Conservation (phyloP, 1,140 invertebrate genomes). For the Doryteuthis pealeii region DNA sequence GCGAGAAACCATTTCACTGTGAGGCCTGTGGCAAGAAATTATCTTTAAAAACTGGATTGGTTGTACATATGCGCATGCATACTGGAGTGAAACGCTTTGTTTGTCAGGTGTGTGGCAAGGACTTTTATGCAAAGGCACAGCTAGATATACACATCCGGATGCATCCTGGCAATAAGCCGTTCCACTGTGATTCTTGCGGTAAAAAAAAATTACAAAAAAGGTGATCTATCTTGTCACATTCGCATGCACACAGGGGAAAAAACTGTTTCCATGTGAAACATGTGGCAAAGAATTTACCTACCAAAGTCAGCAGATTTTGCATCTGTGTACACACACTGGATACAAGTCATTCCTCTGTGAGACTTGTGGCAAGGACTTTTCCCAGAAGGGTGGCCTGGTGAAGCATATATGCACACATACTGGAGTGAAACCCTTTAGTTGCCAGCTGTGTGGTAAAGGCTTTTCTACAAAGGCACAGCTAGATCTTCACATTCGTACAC, state of each 20-base stretch:
- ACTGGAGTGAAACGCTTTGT: conserved; percentile 31
- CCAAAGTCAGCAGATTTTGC: too few relatives aligned
- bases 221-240: too few relatives aligned
- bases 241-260: too few relatives aligned
- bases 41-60: background rate
- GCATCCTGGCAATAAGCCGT: too few relatives aligned
- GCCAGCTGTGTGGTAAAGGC: conserved; percentile 26
- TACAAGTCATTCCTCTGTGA: background rate
- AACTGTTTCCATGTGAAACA: too few relatives aligned
- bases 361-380: background rate
- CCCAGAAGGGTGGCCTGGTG: background rate
- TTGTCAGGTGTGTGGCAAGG: conserved; percentile 30
- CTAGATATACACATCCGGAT: background rate
- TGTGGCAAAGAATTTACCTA: too few relatives aligned
- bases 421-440: conserved; percentile 34
- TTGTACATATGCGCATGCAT: background rate
- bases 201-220: too few relatives aligned
- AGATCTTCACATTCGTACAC: background rate
- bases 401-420: background rate
- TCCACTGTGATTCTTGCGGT: too few relatives aligned
- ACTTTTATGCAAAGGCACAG: background rate
- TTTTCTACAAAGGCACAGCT: background rate
- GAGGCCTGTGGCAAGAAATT: background rate
- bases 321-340: too few relatives aligned
- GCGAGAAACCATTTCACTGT: background rate